Base-by-base conservation (phyloP, 2,888 invertebrate species). In the Lasioglossum malachurum region DNA sequence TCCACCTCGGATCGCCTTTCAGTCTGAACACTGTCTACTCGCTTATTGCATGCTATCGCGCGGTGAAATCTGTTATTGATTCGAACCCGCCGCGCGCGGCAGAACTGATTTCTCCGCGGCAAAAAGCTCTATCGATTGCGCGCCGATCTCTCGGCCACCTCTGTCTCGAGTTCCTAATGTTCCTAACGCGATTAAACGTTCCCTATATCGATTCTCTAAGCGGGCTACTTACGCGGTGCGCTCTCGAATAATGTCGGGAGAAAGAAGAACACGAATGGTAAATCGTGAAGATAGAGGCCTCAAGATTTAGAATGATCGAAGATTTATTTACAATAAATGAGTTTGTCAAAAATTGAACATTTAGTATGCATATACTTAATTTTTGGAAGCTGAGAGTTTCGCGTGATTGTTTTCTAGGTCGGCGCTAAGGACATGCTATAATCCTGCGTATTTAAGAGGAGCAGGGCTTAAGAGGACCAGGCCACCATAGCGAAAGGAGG, bases 11-110 rank as follows among this genome's bases (percentile, higher is more conserved):
- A 35, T 69, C 38, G 67, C 67, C 67, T 69, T 67, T 69, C 35
- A 23, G 57, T 72, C 60, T 74, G 53, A 14, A 71, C 31, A 67
- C 27, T 49, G 84, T 84, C 82, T 44, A 57, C 53, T 14, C 16
- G 49, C n/a, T 57, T 74, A 73, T 77, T 78, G 57, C 73, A 75
- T 64, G 53, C 67, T 77, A 79, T 86, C 80, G n/a, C n/a, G 64
- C 41, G 60, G 10, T 31, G 38, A 44, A 60, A 82, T 84, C 53
- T 57, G 82, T 77, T 84, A 84, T 82, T 82, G 84, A 84, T 74
- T 57, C 67, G 67, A 38, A n/a, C 10, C 12, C 12, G 82, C 16
- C 14, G 16, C 27, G 27, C 60, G 10, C 31, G 27, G 38, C 38
- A n/a, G 57, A 77, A 53, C 69, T 84, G 38, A 57, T 82, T 74